These are phyloP conservation scores for Araneus ventricosus DNA, from an alignment of 1,140 invertebrate species.

Conservation along the genomic window DNA sequence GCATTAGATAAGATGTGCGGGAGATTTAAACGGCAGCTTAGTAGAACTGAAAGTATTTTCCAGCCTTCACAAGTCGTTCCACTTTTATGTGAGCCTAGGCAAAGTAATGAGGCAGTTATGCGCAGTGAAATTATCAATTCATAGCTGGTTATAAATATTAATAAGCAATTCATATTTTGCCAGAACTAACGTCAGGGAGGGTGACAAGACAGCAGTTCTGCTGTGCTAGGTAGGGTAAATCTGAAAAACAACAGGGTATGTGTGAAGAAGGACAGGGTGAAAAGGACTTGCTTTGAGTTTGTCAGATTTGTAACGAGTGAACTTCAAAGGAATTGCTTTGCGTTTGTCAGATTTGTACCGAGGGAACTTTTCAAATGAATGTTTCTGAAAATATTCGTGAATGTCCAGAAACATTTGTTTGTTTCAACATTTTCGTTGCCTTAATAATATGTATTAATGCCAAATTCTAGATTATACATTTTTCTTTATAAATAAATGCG, in stretches of 20 bases:
- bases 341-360: background rate
- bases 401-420: too few species aligned
- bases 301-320: background rate
- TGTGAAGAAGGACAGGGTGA: background rate
- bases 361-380: background rate
- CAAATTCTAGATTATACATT: too few species aligned
- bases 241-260: background rate
- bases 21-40: constrained; percentile 56
- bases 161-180: constrained; percentile 70
- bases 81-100: constrained; percentile 50
- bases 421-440: too few species aligned
- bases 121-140: constrained; percentile 64
- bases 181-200: background rate
- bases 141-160: constrained; percentile 69
- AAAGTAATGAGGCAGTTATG: constrained; percentile 71
- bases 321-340: background rate
- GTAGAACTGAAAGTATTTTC: constrained; percentile 60
- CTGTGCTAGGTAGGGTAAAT: background rate
- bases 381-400: background rate
- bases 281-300: background rate
- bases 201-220: background rate
- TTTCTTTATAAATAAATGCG: too few species aligned
- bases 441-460: too few species aligned
- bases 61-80: constrained; percentile 19
- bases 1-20: constrained; percentile 58